Evolutionary conservation across 1,140 invertebrate species (phyloP).

Genomic region (Caerostris darwini): DNA sequence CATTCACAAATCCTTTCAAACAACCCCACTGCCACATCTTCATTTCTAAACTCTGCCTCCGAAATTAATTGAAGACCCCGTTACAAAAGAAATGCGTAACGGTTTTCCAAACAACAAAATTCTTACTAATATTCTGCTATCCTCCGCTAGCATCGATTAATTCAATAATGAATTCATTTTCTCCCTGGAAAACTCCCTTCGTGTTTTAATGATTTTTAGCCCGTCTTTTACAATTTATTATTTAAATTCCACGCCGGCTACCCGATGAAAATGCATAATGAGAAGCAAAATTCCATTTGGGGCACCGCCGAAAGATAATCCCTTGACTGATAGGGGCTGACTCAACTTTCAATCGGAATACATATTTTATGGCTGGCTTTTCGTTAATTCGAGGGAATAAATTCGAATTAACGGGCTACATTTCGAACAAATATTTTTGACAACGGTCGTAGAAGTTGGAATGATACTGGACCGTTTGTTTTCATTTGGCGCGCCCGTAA

Average conservation of each 20-base stretch:
- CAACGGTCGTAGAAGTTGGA: background rate
- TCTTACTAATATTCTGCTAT: too few relatives aligned
- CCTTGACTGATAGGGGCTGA: constrained; percentile 20
- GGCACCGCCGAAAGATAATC: background rate
- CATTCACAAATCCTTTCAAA: background rate
- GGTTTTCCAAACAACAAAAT: too few relatives aligned
- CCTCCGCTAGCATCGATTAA: too few relatives aligned
- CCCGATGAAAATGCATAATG: constrained; percentile 43
- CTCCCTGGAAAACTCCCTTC: too few relatives aligned
- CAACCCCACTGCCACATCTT: background rate
- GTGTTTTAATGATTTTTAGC: too few relatives aligned
- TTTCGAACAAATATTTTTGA: constrained; percentile 33
- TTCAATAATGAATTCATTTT: too few relatives aligned
- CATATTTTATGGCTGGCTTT: constrained; percentile 45
- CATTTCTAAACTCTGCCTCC: too few relatives aligned
- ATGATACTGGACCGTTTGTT: background rate
- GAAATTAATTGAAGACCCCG: too few relatives aligned
- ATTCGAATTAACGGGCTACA: constrained; percentile 37
- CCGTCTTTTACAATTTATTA: background rate
- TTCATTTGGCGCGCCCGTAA: background rate
- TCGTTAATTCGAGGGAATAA: constrained; percentile 18
- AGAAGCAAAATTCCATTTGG: constrained; percentile 31
- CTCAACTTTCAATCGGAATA: constrained; percentile 46
- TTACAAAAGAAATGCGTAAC: too few relatives aligned
- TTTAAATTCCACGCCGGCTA: too few relatives aligned